phyloP scores from a whole-genome alignment of 2,797 vertebrate genomes.

The Hephaestus fuliginosus region DNA sequence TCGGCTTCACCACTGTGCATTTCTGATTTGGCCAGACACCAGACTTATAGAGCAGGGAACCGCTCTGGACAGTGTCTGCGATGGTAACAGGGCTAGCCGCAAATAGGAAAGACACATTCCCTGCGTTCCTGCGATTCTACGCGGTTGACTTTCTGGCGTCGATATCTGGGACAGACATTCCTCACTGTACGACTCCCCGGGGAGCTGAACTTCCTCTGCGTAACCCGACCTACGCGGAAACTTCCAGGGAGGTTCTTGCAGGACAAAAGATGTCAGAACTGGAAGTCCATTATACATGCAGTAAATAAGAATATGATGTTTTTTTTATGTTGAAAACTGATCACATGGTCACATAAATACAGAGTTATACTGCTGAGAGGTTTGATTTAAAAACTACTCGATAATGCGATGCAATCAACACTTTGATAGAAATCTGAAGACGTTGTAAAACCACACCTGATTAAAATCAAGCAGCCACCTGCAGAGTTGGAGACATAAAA shows the following conservation, averaged over 20 bases:
- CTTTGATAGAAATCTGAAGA: background rate
- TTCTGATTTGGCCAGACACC: constrained; percentile 51
- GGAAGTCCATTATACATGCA: background rate
- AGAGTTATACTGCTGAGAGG: background rate
- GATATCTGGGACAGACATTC: constrained; percentile 58
- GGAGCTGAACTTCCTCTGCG: constrained; percentile 56
- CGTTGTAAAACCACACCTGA: background rate
- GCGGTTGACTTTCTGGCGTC: constrained; percentile 49
- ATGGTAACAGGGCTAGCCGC: constrained; percentile 19
- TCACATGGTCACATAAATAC: background rate
- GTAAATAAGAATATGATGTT: background rate
- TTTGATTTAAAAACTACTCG: background rate
- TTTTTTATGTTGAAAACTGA: background rate
- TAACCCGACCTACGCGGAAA: constrained; percentile 41
- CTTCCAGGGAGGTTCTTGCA: constrained; percentile 26
- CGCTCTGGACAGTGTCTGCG: constrained; percentile 39
- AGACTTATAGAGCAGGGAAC: constrained; percentile 37
- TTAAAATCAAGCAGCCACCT: background rate
- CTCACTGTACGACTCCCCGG: constrained; percentile 39
- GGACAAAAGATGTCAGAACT: background rate
- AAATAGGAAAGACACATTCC: constrained; percentile 67
- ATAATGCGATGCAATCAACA: background rate
- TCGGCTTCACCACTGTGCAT: constrained; percentile 30
- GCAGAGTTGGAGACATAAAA: constrained; percentile 26
- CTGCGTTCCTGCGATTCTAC: constrained; percentile 47